Evolutionary conservation across 2,888 invertebrate species (phyloP), one percentile per base, ranked within the genome.

Genomic region (Heliothis peltigera): DNA sequence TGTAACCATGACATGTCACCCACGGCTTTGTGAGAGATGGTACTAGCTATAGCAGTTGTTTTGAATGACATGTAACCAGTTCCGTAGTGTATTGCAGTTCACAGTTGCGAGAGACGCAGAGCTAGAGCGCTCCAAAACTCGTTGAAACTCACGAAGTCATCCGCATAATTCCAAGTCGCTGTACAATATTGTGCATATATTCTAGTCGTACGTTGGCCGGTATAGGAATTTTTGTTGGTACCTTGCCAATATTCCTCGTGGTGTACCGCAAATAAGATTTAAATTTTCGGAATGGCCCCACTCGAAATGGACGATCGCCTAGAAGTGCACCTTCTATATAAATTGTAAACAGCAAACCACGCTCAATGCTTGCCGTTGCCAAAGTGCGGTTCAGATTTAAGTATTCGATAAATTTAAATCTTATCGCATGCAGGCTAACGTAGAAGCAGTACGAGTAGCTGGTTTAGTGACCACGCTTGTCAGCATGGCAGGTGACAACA

Each of bases 391-490:
- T 70, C 66, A 68, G 75, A 78, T 82, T 82, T 84, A 80, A 77
- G 81, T 84, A 83, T 83, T 88, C 90, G 91, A 91, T 92, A 89
- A 90, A 94, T 94, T 93, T 92, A 92, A 92, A 92, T 94, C 92
- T 94, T 94, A 93, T 91, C 87, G 94, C 94, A 93, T 95, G 93
- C 94, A 95, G 94, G 97, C 97, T 84, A 97, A 97, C 94, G 97
- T 97, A 90, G 97, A 97, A 91, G 97, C 97, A 85, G 97, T 98
- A 69, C 95, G 97, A 84, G 97, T 98, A 86, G 97, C 98, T 72
- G 97, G 97, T 77, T 95, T 98, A 87, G 97, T 98, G 87, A 97
- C 98, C 82, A 97, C 97, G 81, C 96, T 98, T 91, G 97, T 98
- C 90, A 97, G 97, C 94, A 97, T 97, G 87, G 97, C 97, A 68